Conservation (phyloP, 2,797 vertebrate species). For the Chrysocyon brachyurus region DNA sequence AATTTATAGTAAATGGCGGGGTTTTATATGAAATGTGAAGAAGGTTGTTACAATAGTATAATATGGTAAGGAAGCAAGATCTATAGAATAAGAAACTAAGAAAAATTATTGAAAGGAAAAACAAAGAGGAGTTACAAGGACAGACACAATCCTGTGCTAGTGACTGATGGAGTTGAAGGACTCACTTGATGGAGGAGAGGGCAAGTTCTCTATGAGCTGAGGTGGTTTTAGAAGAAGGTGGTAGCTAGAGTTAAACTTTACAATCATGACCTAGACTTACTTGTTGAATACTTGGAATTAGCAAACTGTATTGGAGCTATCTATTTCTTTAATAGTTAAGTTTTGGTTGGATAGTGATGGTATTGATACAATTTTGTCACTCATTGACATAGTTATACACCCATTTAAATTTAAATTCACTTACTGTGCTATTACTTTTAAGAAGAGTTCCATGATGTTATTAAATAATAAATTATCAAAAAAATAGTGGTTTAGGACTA, state of each 20-base stretch:
- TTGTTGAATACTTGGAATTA: not conserved
- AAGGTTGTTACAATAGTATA: not conserved
- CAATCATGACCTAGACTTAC: not conserved
- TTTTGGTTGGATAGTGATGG: not conserved
- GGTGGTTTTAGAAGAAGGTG: not conserved
- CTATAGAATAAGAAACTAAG: not conserved
- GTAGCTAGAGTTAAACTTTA: not conserved
- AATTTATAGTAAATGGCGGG: not conserved
- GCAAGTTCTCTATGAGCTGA: not conserved
- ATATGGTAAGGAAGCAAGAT: not conserved
- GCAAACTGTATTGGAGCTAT: not conserved
- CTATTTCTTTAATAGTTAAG: not conserved
- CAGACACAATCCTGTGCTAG: not conserved
- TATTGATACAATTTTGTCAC: not conserved
- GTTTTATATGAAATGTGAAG: not conserved
- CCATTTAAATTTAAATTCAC: constrained; percentile 47
- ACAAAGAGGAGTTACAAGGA: not conserved
- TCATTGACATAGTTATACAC: constrained; percentile 12
- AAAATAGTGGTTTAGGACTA: constrained; percentile 20
- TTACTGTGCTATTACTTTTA: not conserved
- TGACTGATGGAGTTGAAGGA: not conserved
- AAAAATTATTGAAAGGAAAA: not conserved
- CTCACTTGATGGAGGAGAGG: not conserved
- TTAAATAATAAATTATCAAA: not conserved
- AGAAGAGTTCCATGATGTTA: not conserved